Base-by-base conservation (phyloP, 2,113 vertebrate genomes). In the Lepisosteus oculatus region DNA sequence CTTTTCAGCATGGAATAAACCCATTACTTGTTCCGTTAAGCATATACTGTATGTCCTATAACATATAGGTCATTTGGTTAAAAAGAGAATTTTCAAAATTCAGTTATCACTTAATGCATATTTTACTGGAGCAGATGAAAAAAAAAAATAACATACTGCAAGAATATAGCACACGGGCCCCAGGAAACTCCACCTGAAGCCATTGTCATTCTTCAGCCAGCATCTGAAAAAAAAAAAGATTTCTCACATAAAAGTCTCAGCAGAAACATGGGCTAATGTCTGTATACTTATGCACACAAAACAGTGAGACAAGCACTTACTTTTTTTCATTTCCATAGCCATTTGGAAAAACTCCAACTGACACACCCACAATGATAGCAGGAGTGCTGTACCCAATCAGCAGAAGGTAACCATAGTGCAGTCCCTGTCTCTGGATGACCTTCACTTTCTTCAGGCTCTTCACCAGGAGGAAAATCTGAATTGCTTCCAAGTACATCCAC, bases 401-500 rank as follows among this genome's bases (percentile, higher is more conserved):
- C 57, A 65, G 65, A 54, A 57, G 8, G 68, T 13, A 47, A 43
- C 64, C 45, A 43, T 3, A 61, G n/a, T 55, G 69, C 51, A 74
- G 62, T n/a, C 51, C 45, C 68, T 17, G 12, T 47, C 12, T 54
- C 11, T 75, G 64, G 4, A 0, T 74, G 43, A 68, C 64, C 66
- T 13, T 74, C 59, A 76, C 8, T 8, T 56, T 41, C 55, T 63
- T 67, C 15, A 76, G 67, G 55, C 63, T 76, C 55, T 61, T 71
- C 56, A 93, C 87, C 2, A 89, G 83, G 43, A 89, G 70, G 83
- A 89, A 91, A 63, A 93, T 90, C 74, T 91, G 83, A 41, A 88
- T 12, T 0, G 86, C 90, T 65, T 92, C 91, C 3, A 91, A 85
- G 67, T 76, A 77, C 92, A 92, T 93, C 91, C 91, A 92, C 80